Conservation (phyloP, 2,797 vertebrate genomes). For the Amblyopsis hoosieri region DNA sequence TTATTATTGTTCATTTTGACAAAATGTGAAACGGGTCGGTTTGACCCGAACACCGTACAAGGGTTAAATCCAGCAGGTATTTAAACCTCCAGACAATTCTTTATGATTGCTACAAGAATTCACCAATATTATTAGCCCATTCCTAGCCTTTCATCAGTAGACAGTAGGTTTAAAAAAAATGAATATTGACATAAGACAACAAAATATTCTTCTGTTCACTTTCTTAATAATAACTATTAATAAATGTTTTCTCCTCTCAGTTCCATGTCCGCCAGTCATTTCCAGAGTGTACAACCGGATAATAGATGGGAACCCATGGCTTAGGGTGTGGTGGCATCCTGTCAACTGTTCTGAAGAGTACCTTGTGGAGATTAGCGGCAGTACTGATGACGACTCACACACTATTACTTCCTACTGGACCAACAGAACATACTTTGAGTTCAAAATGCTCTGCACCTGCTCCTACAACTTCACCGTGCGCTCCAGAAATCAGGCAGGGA, state of each 20-base stretch:
- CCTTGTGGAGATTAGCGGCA: conserved; percentile 59
- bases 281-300: conserved; percentile 48
- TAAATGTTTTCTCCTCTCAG: conserved; percentile 30
- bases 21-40: too few species aligned
- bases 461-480: conserved; percentile 67
- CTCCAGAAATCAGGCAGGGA: conserved; percentile 67
- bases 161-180: neutral
- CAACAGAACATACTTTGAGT: conserved; percentile 70
- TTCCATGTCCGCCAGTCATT: conserved; percentile 59
- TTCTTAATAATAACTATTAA: neutral
- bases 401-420: conserved; percentile 75
- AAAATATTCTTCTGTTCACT: neutral
- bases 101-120: too few species aligned
- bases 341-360: conserved; percentile 70
- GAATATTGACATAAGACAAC: neutral
- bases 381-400: conserved; percentile 55
- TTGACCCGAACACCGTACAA: too few species aligned
- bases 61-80: too few species aligned
- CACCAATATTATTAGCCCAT: too few species aligned
- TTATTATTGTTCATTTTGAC: too few species aligned
- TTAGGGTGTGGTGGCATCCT: conserved; percentile 65
- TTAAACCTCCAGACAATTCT: too few species aligned
- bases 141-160: neutral
- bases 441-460: conserved; percentile 76
- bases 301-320: conserved; percentile 52